Percentiles rank a stretch among this genome's conserved stretches.
These are phyloP conservation scores for Coptodon bakossiorum DNA, from an alignment of 2,113 vertebrate species.

Conservation along the genomic window DNA sequence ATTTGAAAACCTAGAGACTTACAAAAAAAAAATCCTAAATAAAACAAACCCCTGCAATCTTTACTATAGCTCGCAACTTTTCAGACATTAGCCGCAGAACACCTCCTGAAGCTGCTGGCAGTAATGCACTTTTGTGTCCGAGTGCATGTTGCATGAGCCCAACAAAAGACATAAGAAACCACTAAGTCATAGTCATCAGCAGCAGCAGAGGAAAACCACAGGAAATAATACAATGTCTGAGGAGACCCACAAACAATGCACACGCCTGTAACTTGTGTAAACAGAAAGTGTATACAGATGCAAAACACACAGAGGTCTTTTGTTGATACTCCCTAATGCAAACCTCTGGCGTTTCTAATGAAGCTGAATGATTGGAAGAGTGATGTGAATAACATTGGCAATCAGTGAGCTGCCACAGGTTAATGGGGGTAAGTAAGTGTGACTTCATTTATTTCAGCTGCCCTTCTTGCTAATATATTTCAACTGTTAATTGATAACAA, in stretches of 20 bases:
- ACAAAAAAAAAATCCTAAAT: accelerated
- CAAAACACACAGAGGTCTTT: not conserved
- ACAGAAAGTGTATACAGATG: not conserved
- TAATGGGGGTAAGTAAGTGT: not conserved
- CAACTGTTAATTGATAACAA: not conserved
- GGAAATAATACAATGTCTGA: not conserved
- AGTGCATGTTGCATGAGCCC: not conserved
- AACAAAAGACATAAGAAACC: not conserved
- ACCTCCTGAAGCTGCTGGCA: not conserved
- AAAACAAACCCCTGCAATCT: not conserved
- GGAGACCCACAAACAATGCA: not conserved
- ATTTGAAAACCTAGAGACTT: not conserved
- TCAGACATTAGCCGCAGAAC: not conserved
- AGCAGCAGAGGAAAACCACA: not conserved
- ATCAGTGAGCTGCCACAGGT: not conserved
- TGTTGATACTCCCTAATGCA: not conserved
- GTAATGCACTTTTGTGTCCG: not conserved
- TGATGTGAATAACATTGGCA: not conserved
- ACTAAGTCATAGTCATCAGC: not conserved
- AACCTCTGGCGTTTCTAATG: not conserved
- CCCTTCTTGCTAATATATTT: not conserved
- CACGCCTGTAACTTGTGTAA: not conserved
- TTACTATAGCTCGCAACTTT: not conserved
- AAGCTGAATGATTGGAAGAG: not conserved
- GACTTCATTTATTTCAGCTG: not conserved